Evolutionary conservation across 2,797 vertebrate genomes (phyloP).

Genomic region (Falco peregrinus): DNA sequence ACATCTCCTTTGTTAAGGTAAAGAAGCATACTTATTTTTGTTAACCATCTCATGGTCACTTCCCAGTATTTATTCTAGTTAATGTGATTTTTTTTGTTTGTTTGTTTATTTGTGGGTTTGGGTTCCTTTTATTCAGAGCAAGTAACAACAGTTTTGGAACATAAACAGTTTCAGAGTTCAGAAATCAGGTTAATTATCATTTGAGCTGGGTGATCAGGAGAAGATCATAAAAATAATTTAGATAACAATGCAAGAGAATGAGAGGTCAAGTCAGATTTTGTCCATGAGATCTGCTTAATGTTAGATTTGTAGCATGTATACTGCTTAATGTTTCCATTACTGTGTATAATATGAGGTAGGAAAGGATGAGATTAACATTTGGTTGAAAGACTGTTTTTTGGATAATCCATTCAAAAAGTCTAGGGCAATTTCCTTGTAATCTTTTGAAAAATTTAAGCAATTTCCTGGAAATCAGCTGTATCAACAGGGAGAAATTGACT

Average conservation of each 20-base stretch:
- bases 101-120: not conserved
- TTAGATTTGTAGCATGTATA: not conserved
- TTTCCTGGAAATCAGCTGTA: not conserved
- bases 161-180: not conserved
- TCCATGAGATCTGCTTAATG: not conserved
- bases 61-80: not conserved
- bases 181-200: not conserved
- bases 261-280: not conserved
- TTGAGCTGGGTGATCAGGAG: not conserved
- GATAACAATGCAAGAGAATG: not conserved
- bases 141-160: not conserved
- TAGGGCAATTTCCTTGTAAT: not conserved
- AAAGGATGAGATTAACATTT: not conserved
- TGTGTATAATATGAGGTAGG: not conserved
- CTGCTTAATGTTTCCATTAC: not conserved
- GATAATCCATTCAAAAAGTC: not conserved
- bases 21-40: not conserved
- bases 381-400: not conserved
- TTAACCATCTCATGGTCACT: not conserved
- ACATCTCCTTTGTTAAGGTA: not conserved
- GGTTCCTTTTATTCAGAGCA: not conserved
- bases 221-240: not conserved
- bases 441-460: not conserved
- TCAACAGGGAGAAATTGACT: not conserved
- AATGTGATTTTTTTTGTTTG: fast-evolving